Evolutionary conservation across 2,888 invertebrate genomes (phyloP).

Genomic region (Agonopterix subpropinquella): DNA sequence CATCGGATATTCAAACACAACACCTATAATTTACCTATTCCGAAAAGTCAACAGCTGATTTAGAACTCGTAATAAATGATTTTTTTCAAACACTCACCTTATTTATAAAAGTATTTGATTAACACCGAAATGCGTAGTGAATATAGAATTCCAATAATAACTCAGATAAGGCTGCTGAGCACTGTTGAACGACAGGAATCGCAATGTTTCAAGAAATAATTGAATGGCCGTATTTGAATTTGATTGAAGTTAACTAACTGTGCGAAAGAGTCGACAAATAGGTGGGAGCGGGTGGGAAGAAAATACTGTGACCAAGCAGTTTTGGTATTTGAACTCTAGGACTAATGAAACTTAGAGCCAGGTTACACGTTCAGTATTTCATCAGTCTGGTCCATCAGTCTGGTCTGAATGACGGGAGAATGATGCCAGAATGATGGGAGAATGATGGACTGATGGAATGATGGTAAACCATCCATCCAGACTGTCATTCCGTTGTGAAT

Average conservation of each 20-base stretch:
- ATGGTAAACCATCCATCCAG: too few species aligned
- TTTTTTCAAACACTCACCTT: conserved; percentile 6
- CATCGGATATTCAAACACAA: too few species aligned
- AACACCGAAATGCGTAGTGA: neutral
- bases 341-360: too few species aligned
- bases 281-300: conserved; percentile 1
- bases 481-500: too few species aligned
- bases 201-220: conserved; percentile 16
- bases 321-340: conserved; percentile 21
- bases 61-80: neutral
- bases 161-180: conserved; percentile 3
- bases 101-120: neutral
- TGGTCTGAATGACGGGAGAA: too few species aligned
- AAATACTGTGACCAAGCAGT: conserved; percentile 9
- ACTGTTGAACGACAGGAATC: conserved; percentile 10
- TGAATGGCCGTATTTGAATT: conserved; percentile 19
- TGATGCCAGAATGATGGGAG: too few species aligned
- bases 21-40: neutral
- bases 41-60: neutral
- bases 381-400: too few species aligned
- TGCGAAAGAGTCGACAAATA: conserved; percentile 12
- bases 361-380: too few species aligned
- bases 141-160: neutral
- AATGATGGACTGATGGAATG: too few species aligned
- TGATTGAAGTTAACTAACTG: conserved; percentile 9